Evolutionary conservation across 2,888 invertebrate species (phyloP).

Genomic region (Dynastes tityus): DNA sequence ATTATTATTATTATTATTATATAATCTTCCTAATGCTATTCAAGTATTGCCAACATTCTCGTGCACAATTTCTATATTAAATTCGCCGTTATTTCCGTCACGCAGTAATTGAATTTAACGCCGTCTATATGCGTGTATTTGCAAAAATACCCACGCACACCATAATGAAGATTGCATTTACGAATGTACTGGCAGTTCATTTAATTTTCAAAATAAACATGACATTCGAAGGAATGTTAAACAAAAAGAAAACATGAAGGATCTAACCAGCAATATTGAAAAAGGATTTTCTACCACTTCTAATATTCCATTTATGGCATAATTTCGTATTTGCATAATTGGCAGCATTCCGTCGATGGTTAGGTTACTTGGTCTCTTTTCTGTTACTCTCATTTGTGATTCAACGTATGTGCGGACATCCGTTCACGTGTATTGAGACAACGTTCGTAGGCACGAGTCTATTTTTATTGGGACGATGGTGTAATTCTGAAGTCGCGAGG

Average conservation of each 20-base stretch:
- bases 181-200: neutral
- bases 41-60: too few relatives aligned
- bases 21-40: too few relatives aligned
- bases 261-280: neutral
- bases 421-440: conserved; percentile 18
- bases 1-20: too few relatives aligned
- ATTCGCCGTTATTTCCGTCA: neutral
- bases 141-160: neutral
- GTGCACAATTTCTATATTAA: too few relatives aligned
- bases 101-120: conserved; percentile 11
- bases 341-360: conserved; percentile 4
- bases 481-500: conserved; percentile 12
- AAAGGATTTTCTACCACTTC: neutral
- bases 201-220: conserved; percentile 2
- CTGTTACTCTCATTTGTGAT: conserved; percentile 18
- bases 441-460: conserved; percentile 22
- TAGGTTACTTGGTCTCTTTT: conserved; percentile 24
- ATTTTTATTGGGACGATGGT: conserved; percentile 1
- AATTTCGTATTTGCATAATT: conserved; percentile 21
- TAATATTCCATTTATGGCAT: conserved; percentile 2
- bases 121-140: neutral
- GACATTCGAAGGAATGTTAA: too few relatives aligned
- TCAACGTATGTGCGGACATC: conserved; percentile 25
- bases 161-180: neutral
- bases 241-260: neutral